Conservation (phyloP, 2,888 invertebrate species). For the Lucinisca nassula region DNA sequence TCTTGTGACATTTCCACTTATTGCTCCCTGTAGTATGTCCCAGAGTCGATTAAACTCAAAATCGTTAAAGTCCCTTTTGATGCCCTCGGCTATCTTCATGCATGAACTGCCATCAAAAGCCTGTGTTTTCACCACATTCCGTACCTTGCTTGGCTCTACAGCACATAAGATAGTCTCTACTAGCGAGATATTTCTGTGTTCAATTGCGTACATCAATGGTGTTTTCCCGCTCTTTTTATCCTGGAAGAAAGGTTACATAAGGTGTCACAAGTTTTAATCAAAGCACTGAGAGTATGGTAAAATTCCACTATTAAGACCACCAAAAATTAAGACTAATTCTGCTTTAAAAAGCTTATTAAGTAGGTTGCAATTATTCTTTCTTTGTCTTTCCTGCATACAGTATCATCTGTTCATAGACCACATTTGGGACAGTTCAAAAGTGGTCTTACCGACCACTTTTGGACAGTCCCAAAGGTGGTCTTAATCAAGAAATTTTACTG, state of each 20-base stretch:
- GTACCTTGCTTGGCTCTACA: constrained; percentile 76
- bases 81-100: constrained; percentile 79
- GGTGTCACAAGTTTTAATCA: too few species aligned
- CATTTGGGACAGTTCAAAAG: too few species aligned
- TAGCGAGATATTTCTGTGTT: constrained; percentile 75
- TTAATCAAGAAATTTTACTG: too few species aligned
- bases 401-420: too few species aligned
- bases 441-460: too few species aligned
- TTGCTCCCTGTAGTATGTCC: constrained; percentile 70
- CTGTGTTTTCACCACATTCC: constrained; percentile 76
- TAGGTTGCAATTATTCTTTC: too few species aligned
- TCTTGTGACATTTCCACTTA: constrained; percentile 32
- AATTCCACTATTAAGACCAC: too few species aligned
- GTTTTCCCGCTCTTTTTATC: constrained; percentile 84
- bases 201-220: constrained; percentile 84
- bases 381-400: too few species aligned
- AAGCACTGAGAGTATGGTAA: too few species aligned
- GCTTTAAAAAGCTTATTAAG: too few species aligned
- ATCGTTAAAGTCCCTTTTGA: constrained; percentile 72
- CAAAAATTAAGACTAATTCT: too few species aligned
- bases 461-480: too few species aligned
- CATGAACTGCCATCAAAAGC: constrained; percentile 82
- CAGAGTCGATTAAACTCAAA: constrained; percentile 74
- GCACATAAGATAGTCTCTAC: constrained; percentile 76
- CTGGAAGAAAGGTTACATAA: constrained; percentile 73